Conservation (phyloP, 2,113 vertebrate genomes). For the Physeter macrocephalus region DNA sequence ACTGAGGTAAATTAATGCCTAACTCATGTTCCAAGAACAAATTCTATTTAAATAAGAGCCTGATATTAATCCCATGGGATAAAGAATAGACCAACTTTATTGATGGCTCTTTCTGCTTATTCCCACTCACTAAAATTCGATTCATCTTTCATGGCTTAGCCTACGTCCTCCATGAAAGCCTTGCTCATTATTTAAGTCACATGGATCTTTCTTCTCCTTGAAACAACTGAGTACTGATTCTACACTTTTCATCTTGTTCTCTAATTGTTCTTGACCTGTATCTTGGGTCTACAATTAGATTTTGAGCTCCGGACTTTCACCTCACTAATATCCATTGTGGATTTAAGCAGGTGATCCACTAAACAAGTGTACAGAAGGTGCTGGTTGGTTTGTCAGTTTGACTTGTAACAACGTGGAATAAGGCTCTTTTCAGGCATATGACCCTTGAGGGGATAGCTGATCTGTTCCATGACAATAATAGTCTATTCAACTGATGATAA, state of each 20-base stretch:
- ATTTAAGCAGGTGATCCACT: background rate
- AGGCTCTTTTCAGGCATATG: background rate
- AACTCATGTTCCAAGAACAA: background rate
- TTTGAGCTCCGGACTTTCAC: background rate
- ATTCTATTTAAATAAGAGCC: background rate
- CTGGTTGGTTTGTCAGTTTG: background rate
- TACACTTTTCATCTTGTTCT: background rate
- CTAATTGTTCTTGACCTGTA: background rate
- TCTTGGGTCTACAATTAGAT: background rate
- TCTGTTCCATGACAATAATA: background rate
- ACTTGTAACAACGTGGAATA: background rate
- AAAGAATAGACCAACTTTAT: background rate
- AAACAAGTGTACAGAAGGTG: background rate
- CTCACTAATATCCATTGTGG: background rate
- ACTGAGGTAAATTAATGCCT: background rate
- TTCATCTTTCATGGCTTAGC: background rate
- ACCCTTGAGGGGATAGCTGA: background rate
- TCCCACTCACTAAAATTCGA: background rate
- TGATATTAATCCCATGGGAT: background rate
- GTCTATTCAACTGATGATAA: background rate
- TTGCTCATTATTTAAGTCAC: background rate
- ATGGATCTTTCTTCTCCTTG: background rate
- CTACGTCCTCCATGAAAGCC: background rate
- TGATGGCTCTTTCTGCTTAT: background rate
- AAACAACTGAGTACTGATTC: background rate